Conservation (phyloP, 2,888 invertebrate genomes). For the Rhamphomyia laevipes region DNA sequence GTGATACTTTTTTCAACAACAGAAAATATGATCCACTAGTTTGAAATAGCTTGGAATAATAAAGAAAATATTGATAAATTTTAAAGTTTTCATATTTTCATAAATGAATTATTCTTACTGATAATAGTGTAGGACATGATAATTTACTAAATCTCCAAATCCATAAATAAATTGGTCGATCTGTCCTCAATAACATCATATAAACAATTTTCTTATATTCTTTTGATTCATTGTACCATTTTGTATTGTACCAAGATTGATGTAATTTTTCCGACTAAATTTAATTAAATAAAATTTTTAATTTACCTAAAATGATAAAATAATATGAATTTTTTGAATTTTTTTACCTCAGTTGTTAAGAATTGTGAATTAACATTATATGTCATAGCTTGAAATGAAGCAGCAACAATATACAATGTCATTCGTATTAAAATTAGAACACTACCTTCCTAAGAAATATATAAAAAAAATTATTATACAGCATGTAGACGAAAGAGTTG, state of each 20-base stretch:
- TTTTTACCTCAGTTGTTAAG: constrained; percentile 16
- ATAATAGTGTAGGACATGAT: constrained; percentile 26
- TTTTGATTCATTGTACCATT: constrained; percentile 24
- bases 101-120: constrained; percentile 18
- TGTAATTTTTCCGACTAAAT: no score
- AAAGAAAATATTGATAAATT: no score
- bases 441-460: constrained; percentile 17
- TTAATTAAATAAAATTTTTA: no score
- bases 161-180: constrained; percentile 19
- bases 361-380: constrained; percentile 29
- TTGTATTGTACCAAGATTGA: constrained; percentile 21
- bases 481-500: no score
- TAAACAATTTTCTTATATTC: constrained; percentile 22
- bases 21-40: constrained; percentile 11
- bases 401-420: constrained; percentile 25
- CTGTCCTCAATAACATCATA: constrained; percentile 30
- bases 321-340: neutral
- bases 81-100: no score
- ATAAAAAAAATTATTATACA: neutral
- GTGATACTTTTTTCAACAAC: neutral
- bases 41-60: constrained; percentile 5
- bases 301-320: no score
- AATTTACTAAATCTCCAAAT: constrained; percentile 29
- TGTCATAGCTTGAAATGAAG: constrained; percentile 24
- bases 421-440: constrained; percentile 21